Conservation (phyloP, 1,140 invertebrate genomes). For the Orchesella cincta region DNA sequence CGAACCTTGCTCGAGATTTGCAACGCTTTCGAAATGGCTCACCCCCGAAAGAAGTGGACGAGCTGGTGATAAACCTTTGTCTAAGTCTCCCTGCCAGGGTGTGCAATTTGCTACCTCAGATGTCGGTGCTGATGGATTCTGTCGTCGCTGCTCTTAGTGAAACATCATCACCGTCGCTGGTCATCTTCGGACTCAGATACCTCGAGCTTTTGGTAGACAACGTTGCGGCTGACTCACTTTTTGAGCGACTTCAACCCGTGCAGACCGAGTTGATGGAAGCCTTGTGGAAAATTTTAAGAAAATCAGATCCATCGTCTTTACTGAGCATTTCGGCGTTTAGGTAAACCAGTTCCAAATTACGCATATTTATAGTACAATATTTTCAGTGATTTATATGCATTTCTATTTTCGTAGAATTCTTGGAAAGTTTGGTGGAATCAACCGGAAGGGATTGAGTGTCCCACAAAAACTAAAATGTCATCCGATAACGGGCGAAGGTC, state of each 20-base stretch:
- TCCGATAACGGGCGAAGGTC: constrained; percentile 72
- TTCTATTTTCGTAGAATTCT: constrained; percentile 73
- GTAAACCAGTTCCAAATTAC: too few relatives aligned
- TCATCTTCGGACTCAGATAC: constrained; percentile 91
- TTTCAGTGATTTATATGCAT: neutral
- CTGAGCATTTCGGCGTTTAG: constrained; percentile 79
- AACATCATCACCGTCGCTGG: constrained; percentile 91
- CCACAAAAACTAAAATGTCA: constrained; percentile 88
- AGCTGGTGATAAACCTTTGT: constrained; percentile 96
- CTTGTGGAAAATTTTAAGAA: constrained; percentile 85
- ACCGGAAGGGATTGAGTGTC: constrained; percentile 97
- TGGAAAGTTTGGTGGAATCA: constrained; percentile 97
- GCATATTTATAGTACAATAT: too few relatives aligned
- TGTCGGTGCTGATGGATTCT: constrained; percentile 99
- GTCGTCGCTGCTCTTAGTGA: constrained; percentile 95
- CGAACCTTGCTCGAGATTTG: constrained; percentile 89
- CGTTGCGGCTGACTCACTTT: constrained; percentile 95
- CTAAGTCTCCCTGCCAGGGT: constrained; percentile 94
- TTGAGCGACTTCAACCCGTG: constrained; percentile 97
- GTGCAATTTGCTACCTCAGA: constrained; percentile 90
- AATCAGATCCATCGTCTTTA: constrained; percentile 78
- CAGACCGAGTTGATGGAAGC: constrained; percentile 97
- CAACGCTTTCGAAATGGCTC: constrained; percentile 93
- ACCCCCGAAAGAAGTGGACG: constrained; percentile 98
- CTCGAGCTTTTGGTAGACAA: constrained; percentile 98